These are phyloP conservation scores for Struthidea cinerea DNA, from an alignment of 2,113 vertebrate genomes.

Conservation along the genomic window DNA sequence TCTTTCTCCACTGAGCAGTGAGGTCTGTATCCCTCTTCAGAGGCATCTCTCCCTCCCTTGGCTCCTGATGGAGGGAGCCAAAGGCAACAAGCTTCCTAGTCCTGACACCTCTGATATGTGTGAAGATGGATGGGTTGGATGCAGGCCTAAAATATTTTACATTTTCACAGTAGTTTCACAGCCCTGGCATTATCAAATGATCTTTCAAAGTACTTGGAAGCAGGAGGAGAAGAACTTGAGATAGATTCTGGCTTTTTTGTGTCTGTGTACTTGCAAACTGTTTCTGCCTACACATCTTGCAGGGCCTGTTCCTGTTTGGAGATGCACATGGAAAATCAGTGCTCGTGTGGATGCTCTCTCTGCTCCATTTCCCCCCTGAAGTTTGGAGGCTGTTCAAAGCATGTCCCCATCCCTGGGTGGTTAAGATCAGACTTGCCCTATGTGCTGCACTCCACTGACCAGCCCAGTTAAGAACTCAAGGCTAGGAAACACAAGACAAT, in stretches of 20 bases:
- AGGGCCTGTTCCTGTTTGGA: neutral
- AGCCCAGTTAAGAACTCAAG: neutral
- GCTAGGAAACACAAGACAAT: neutral
- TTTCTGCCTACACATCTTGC: slow-evolving; percentile 39
- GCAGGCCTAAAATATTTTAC: slow-evolving; percentile 43
- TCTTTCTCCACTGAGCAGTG: neutral
- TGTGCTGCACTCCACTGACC: neutral
- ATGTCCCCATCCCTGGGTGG: neutral
- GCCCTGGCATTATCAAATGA: slow-evolving; percentile 16
- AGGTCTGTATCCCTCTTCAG: neutral
- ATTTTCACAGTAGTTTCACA: slow-evolving; percentile 50
- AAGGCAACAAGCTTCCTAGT: slow-evolving; percentile 35
- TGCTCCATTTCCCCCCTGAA: neutral
- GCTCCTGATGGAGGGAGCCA: neutral
- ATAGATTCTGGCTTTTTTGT: slow-evolving; percentile 8
- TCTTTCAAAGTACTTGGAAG: slow-evolving; percentile 43
- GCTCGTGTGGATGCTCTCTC: neutral
- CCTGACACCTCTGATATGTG: slow-evolving; percentile 48
- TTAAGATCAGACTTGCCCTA: neutral
- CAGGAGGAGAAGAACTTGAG: slow-evolving; percentile 20
- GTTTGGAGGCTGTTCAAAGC: neutral
- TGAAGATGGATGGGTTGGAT: slow-evolving; percentile 41
- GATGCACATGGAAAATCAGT: rapidly evolving
- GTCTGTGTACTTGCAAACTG: slow-evolving; percentile 43
- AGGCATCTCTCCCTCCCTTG: neutral